Conservation (phyloP, 2,888 invertebrate genomes). For the Scotopteryx bipunctaria region DNA sequence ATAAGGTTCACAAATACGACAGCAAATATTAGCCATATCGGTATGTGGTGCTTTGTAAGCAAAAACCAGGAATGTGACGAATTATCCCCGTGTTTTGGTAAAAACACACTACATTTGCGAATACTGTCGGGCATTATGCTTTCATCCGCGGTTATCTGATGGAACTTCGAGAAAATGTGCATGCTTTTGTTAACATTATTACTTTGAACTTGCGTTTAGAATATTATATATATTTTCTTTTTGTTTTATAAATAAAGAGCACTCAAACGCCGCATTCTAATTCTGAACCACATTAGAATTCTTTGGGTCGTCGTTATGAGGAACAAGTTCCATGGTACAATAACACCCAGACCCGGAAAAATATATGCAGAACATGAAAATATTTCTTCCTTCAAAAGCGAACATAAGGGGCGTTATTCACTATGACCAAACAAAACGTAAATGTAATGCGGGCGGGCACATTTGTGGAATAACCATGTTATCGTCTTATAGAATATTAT, state of each 20-base stretch:
- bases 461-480: no score
- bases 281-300: no score
- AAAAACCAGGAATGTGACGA: slow-evolving; percentile 17
- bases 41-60: slow-evolving; percentile 18
- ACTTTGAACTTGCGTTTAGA: slow-evolving; percentile 19
- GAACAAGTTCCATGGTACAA: no score
- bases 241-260: no score
- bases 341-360: no score
- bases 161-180: slow-evolving; percentile 21
- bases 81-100: slow-evolving; percentile 5
- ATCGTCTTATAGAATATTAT: no score
- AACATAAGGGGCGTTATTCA: no score
- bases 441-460: no score
- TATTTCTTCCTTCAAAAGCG: no score
- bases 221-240: slow-evolving; percentile 16
- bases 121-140: slow-evolving; percentile 17
- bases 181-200: slow-evolving; percentile 24
- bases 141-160: slow-evolving; percentile 23
- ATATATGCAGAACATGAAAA: no score
- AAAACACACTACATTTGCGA: slow-evolving; percentile 9
- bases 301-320: no score
- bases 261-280: no score
- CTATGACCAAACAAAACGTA: background rate
- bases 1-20: slow-evolving; percentile 58
- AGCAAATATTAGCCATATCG: slow-evolving; percentile 53